These are phyloP conservation scores for Sminthurides aquaticus DNA, from an alignment of 2,888 invertebrate species.

Conservation along the genomic window DNA sequence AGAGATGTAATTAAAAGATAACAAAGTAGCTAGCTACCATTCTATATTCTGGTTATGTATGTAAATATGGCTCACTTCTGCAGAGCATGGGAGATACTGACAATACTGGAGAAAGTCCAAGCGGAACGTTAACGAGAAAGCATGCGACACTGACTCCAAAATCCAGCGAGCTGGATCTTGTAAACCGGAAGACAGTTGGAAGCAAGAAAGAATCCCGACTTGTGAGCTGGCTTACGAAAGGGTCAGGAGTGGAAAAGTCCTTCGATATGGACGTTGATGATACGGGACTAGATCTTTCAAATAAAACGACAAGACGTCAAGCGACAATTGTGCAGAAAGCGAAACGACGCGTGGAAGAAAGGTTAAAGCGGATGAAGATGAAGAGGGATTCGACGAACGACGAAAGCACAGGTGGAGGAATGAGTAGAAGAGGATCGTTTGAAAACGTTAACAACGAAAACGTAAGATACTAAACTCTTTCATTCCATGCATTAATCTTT, in stretches of 20 bases:
- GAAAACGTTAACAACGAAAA: conserved; percentile 42
- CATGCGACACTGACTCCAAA: conserved; percentile 43
- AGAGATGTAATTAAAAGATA: no score
- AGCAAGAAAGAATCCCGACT: conserved; percentile 39
- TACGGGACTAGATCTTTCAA: conserved; percentile 22
- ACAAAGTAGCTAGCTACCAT: no score
- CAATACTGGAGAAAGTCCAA: conserved; percentile 43
- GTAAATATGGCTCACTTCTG: background rate
- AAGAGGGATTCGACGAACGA: conserved; percentile 43
- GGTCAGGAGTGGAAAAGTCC: conserved; percentile 37
- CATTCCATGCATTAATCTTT: background rate
- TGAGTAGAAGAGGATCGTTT: conserved; percentile 43
- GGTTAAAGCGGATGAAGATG: conserved; percentile 59
- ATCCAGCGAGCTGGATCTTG: conserved; percentile 43
- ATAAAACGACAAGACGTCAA: conserved; percentile 41
- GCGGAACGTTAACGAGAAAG: conserved; percentile 42
- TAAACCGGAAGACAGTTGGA: conserved; percentile 26
- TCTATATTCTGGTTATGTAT: no score
- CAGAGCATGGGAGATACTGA: conserved; percentile 43
- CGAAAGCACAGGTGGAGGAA: conserved; percentile 47
- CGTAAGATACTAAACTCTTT: conserved; percentile 18
- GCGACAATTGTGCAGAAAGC: conserved; percentile 64
- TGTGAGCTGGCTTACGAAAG: conserved; percentile 40
- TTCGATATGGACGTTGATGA: conserved; percentile 41
- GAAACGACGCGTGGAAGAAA: conserved; percentile 79